Percentiles rank a stretch among this genome's conserved stretches.
These are phyloP conservation scores for Agrotis clavis DNA, from an alignment of 2,888 invertebrate species.

Conservation along the genomic window DNA sequence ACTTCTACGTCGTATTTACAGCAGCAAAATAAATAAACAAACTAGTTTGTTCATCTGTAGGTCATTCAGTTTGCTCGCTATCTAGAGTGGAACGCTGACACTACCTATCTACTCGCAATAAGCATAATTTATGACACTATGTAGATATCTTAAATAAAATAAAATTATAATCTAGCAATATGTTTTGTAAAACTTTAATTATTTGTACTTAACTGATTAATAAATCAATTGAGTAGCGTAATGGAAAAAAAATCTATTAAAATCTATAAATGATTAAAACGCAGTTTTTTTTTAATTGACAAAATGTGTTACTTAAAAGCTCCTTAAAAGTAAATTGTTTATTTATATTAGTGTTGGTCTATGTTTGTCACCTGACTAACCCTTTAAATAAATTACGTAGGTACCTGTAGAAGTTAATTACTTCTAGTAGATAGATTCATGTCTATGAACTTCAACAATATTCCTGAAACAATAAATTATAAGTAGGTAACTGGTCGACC, in stretches of 20 bases:
- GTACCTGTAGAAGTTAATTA: not conserved
- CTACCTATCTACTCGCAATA: constrained; percentile 24
- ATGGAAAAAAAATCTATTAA: not conserved
- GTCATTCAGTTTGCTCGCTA: constrained; percentile 18
- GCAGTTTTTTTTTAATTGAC: too few relatives aligned
- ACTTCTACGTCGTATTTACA: too few relatives aligned
- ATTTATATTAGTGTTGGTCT: too few relatives aligned
- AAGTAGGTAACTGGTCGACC: too few relatives aligned
- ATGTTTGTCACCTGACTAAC: too few relatives aligned
- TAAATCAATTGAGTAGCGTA: not conserved
- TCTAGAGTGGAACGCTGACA: constrained; percentile 55
- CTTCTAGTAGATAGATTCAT: not conserved
- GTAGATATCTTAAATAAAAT: constrained; percentile 21
- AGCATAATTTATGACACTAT: constrained; percentile 34
- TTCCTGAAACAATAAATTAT: not conserved
- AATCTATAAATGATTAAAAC: not conserved
- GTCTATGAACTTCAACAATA: not conserved
- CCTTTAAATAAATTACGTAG: not conserved
- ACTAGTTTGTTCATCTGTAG: constrained; percentile 25
- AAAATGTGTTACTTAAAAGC: too few relatives aligned
- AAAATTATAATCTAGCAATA: not conserved
- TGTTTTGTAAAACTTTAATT: constrained; percentile 16
- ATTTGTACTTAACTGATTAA: not conserved
- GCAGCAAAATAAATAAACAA: constrained; percentile 8
- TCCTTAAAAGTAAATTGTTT: too few relatives aligned